Conservation (phyloP, 2,888 invertebrate genomes). For the Drosophila dives region DNA sequence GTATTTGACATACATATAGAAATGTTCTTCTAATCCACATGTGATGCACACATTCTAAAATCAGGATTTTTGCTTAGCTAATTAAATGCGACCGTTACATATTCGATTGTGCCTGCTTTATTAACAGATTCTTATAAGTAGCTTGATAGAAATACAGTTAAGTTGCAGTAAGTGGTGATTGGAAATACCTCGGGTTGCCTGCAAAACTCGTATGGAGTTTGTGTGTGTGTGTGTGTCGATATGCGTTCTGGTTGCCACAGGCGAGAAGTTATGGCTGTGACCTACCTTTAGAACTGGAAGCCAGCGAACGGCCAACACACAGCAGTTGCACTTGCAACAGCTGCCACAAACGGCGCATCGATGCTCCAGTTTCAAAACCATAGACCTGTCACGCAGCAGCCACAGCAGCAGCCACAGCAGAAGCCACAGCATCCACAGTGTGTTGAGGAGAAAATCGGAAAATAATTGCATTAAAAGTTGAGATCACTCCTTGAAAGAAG, state of each 20-base stretch:
- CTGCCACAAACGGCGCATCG: constrained; percentile 63
- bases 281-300: constrained; percentile 82
- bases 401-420: constrained; percentile 40
- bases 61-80: constrained; percentile 13
- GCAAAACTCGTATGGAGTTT: constrained; percentile 19
- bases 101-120: constrained; percentile 46
- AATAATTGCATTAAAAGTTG: constrained; percentile 75
- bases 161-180: constrained; percentile 74
- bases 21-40: neutral
- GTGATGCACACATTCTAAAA: neutral
- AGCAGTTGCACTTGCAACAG: constrained; percentile 36
- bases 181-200: constrained; percentile 55
- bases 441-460: constrained; percentile 74
- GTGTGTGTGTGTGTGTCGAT: constrained; percentile 22
- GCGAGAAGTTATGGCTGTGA: constrained; percentile 80
- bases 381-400: constrained; percentile 78
- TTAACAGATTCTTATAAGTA: constrained; percentile 63
- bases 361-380: constrained; percentile 80
- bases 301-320: constrained; percentile 36
- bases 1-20: too few species aligned
- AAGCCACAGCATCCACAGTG: constrained; percentile 29
- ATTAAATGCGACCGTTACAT: constrained; percentile 31
- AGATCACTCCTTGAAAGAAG: constrained; percentile 71
- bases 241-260: constrained; percentile 43
- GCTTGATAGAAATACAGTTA: constrained; percentile 68